These are phyloP conservation scores for Andrena haemorrhoa DNA, from an alignment of 2,888 invertebrate genomes.

Conservation along the genomic window DNA sequence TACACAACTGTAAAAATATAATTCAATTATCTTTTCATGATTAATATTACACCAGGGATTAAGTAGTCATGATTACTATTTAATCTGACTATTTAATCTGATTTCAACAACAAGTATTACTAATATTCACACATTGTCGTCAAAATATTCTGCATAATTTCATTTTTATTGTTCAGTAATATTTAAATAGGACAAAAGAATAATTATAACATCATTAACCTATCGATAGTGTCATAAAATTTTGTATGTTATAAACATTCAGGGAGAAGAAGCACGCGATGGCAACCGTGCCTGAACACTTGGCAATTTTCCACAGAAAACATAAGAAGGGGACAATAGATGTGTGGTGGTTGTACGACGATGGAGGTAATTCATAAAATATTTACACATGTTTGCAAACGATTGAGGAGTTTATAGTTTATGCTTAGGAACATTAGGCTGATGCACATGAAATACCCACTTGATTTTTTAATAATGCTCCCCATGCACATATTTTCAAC, in stretches of 20 bases:
- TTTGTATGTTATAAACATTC: not conserved
- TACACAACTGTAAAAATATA: too few species aligned
- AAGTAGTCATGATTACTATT: too few species aligned
- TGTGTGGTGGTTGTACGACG: conserved; percentile 99
- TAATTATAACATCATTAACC: not conserved
- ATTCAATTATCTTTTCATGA: too few species aligned
- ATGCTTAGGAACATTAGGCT: not conserved
- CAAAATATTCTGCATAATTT: not conserved
- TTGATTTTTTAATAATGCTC: too few species aligned
- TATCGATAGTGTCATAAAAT: not conserved
- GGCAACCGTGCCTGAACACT: conserved; percentile 87
- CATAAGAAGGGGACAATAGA: conserved; percentile 94
- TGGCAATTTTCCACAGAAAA: conserved; percentile 92
- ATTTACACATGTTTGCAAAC: conserved; percentile 14
- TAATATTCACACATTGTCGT: too few species aligned
- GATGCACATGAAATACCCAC: not conserved
- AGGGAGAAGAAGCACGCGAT: conserved; percentile 79
- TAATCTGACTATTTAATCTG: too few species aligned
- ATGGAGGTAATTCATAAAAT: conserved; percentile 87
- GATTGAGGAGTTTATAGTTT: conserved; percentile 26
- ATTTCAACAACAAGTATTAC: too few species aligned
- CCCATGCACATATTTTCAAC: too few species aligned
- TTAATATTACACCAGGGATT: too few species aligned
- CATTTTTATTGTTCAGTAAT: not conserved
- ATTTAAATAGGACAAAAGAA: not conserved